Conservation (phyloP, 1,140 invertebrate genomes). For the Zaprionus ghesquierei region DNA sequence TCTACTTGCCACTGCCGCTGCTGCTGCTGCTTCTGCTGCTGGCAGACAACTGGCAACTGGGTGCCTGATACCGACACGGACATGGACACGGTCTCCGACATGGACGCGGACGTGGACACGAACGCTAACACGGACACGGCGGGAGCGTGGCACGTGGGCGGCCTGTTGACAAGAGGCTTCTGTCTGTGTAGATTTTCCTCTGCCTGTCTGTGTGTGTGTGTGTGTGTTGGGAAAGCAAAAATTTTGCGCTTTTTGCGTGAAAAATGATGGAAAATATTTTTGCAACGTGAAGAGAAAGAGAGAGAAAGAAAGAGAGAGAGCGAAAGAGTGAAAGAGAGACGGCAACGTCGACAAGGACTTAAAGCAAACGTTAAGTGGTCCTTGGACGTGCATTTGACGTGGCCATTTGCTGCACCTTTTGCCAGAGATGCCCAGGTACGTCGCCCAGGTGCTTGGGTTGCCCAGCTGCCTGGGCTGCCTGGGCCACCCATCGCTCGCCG, state of each 20-base stretch:
- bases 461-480: neutral
- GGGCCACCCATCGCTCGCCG: neutral
- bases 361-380: slow-evolving; percentile 56
- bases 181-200: slow-evolving; percentile 10
- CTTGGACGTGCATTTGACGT: slow-evolving; percentile 71
- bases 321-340: slow-evolving; percentile 11
- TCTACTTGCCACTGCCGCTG: neutral
- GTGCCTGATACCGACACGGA: neutral
- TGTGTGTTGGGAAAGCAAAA: slow-evolving; percentile 33
- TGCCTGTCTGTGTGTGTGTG: neutral
- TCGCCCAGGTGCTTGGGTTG: slow-evolving; percentile 8
- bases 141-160: slow-evolving; percentile 3
- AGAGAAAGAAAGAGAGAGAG: too few relatives aligned
- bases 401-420: slow-evolving; percentile 60
- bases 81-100: slow-evolving; percentile 9
- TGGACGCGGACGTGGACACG: slow-evolving; percentile 3
- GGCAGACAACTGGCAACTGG: neutral
- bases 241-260: slow-evolving; percentile 69
- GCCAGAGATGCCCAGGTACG: neutral
- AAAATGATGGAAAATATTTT: slow-evolving; percentile 80
- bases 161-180: slow-evolving; percentile 54
- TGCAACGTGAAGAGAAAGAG: too few relatives aligned
- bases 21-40: neutral
- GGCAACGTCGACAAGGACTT: slow-evolving; percentile 37
- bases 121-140: slow-evolving; percentile 9